A percentile compares a stretch with the other conserved stretches of the same genome.
These are phyloP conservation scores for Cancer borealis DNA, from an alignment of 2,888 invertebrate genomes.

Conservation along the genomic window DNA sequence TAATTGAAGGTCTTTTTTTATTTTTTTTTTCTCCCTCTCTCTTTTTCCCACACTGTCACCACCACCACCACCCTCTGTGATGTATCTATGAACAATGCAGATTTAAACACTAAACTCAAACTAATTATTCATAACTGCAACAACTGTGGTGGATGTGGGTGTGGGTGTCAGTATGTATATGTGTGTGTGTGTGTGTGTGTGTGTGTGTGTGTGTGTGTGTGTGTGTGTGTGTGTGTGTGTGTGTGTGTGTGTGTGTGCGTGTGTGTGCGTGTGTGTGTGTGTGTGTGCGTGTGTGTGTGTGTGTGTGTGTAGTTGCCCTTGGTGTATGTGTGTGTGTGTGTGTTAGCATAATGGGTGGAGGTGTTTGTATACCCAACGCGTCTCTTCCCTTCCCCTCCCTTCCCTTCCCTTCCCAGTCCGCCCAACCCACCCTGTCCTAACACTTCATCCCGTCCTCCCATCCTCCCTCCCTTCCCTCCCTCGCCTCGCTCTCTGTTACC, in stretches of 20 bases:
- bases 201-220: slow-evolving; percentile 16
- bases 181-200: not conserved
- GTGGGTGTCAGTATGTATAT: too few relatives aligned
- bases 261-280: not conserved
- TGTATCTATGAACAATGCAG: too few relatives aligned
- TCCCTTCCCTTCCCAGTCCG: not conserved
- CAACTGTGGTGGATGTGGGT: too few relatives aligned
- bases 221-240: slow-evolving; percentile 11
- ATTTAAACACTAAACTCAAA: too few relatives aligned
- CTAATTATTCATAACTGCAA: too few relatives aligned
- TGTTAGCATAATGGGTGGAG: slow-evolving; percentile 5
- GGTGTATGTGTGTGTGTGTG: not conserved
- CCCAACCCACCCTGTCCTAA: not conserved
- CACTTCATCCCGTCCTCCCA: not conserved
- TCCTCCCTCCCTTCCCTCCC: not conserved
- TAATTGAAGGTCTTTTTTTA: too few relatives aligned
- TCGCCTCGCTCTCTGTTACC: not conserved
- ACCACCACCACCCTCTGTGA: too few relatives aligned
- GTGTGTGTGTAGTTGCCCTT: not conserved
- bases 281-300: not conserved
- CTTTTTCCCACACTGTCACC: slow-evolving; percentile 23
- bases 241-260: not conserved
- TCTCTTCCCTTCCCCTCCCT: not conserved
- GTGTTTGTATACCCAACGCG: not conserved
- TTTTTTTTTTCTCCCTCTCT: not conserved